phyloP scores from a whole-genome alignment of 2,888 invertebrate species.

The Aporophyla lueneburgensis region DNA sequence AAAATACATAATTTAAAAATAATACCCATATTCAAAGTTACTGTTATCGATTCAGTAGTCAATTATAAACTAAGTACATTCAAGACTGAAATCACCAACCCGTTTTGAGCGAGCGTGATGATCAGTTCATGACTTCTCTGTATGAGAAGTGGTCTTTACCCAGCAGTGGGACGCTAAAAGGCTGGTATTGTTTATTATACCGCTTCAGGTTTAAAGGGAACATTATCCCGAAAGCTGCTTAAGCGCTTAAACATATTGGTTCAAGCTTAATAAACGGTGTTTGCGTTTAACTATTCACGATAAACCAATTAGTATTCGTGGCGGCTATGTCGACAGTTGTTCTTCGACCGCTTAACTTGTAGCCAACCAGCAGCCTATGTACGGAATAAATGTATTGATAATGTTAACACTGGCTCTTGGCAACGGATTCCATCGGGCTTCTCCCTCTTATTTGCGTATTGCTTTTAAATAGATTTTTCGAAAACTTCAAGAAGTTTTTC shows the following conservation, averaged over 20 bases:
- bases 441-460: constrained; percentile 26
- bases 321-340: constrained; percentile 63
- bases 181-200: background rate
- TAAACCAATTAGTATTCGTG: constrained; percentile 84
- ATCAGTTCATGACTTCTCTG: background rate
- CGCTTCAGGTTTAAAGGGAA: constrained; percentile 6
- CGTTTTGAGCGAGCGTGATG: background rate
- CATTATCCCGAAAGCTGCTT: constrained; percentile 59
- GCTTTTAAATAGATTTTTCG: background rate
- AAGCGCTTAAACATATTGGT: constrained; percentile 59
- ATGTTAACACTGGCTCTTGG: constrained; percentile 37
- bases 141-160: background rate
- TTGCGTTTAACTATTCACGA: constrained; percentile 64
- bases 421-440: constrained; percentile 11
- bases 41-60: too few relatives aligned
- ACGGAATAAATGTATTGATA: constrained; percentile 46
- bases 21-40: too few relatives aligned
- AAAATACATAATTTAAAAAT: too few relatives aligned
- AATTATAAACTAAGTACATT: too few relatives aligned
- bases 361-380: constrained; percentile 31
- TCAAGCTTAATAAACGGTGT: constrained; percentile 50
- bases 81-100: too few relatives aligned
- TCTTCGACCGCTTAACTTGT: constrained; percentile 56
- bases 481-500: background rate
- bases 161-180: background rate